Conservation (phyloP, 2,888 invertebrate species). For the Ormyrus pomaceus region DNA sequence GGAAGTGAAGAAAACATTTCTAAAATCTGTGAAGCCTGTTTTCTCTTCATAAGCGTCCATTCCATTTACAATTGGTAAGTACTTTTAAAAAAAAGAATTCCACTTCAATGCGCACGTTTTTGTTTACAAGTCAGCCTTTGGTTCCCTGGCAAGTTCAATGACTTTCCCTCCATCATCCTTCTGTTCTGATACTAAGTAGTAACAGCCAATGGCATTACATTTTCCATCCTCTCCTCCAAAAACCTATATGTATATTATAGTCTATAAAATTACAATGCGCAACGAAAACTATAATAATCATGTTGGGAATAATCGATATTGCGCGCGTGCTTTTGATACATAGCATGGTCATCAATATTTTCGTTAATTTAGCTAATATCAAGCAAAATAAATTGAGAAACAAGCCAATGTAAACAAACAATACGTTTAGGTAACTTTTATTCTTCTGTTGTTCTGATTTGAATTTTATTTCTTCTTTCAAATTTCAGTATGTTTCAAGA, state of each 20-base stretch:
- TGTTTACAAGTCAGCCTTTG: conserved; percentile 1
- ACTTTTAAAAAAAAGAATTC: neutral
- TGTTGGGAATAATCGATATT: conserved; percentile 33
- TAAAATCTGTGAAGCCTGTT: conserved; percentile 11
- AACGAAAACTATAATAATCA: neutral
- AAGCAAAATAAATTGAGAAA: neutral
- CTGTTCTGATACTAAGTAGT: too few relatives aligned
- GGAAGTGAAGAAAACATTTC: conserved; percentile 58
- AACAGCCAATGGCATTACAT: too few relatives aligned
- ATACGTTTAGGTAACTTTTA: too few relatives aligned
- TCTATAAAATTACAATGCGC: too few relatives aligned
- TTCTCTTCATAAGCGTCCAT: conserved; percentile 50
- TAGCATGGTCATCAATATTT: neutral
- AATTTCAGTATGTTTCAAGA: too few relatives aligned
- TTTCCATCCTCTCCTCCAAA: too few relatives aligned
- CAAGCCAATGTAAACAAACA: too few relatives aligned
- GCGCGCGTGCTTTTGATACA: conserved; percentile 19
- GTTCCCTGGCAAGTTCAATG: neutral
- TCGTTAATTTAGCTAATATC: neutral
- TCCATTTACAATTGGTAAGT: conserved; percentile 2
- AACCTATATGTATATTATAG: too few relatives aligned
- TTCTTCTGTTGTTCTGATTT: too few relatives aligned
- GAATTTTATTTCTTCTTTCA: too few relatives aligned
- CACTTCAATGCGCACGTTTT: neutral
- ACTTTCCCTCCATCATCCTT: neutral